These are phyloP conservation scores for Asarcornis scutulata DNA, from an alignment of 2,113 vertebrate genomes.

Conservation along the genomic window DNA sequence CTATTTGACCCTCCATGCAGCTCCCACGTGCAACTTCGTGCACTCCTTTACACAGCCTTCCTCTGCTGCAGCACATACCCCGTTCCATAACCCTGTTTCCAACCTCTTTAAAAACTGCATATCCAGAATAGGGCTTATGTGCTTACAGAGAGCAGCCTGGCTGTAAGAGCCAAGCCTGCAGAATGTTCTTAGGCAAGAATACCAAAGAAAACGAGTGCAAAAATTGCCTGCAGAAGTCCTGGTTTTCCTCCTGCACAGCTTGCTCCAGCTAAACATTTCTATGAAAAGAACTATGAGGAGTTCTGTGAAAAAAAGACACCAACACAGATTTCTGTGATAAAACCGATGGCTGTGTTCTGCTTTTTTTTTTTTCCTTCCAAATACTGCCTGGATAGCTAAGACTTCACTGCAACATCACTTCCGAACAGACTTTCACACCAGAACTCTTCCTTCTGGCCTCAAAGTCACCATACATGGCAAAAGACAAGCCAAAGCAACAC, in stretches of 20 bases:
- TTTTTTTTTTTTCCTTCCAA: background rate
- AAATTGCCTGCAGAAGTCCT: background rate
- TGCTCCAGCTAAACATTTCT: background rate
- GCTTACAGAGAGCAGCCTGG: background rate
- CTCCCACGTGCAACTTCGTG: conserved; percentile 30
- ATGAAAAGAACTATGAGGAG: background rate
- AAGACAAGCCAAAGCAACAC: background rate
- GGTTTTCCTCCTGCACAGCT: background rate
- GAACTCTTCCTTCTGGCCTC: background rate
- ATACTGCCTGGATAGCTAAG: background rate
- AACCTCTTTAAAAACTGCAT: background rate
- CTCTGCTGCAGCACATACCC: background rate
- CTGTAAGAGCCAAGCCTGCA: background rate
- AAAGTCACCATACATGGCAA: background rate
- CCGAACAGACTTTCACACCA: background rate
- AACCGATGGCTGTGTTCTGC: background rate
- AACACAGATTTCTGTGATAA: background rate
- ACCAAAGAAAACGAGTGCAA: background rate
- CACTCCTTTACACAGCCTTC: background rate
- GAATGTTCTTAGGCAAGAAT: background rate
- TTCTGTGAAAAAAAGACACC: background rate
- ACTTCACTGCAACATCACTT: background rate
- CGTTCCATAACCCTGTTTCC: background rate
- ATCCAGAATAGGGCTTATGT: background rate
- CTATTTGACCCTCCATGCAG: conserved; percentile 31